These are phyloP conservation scores for Scelioninae gen. 2 DNA, from an alignment of 2,888 invertebrate species.

Conservation along the genomic window DNA sequence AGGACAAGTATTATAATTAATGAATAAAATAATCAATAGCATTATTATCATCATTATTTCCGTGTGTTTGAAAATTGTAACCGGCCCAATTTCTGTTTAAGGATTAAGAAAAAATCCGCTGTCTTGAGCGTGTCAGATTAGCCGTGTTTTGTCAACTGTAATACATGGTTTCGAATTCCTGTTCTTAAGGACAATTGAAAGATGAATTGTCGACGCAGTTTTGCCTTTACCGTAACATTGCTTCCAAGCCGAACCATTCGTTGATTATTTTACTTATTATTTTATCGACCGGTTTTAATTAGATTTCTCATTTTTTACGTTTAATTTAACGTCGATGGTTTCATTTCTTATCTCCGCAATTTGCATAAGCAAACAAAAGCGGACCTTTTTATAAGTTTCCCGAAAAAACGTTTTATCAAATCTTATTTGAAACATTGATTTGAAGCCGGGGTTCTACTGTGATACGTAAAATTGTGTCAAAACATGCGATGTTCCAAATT, in stretches of 20 bases:
- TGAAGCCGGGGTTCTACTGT: slow-evolving; percentile 5
- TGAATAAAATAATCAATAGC: slow-evolving; percentile 16
- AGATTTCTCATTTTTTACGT: slow-evolving; percentile 23
- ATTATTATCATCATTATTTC: slow-evolving; percentile 11
- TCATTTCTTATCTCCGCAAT: slow-evolving; percentile 6
- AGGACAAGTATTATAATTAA: slow-evolving; percentile 17
- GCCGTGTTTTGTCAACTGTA: too few relatives aligned
- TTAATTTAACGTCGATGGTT: slow-evolving; percentile 1
- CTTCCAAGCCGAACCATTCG: slow-evolving; percentile 9
- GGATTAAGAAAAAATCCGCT: not conserved
- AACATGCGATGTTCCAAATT: slow-evolving; percentile 41
- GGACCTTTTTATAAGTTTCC: not conserved
- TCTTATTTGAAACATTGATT: slow-evolving; percentile 13
- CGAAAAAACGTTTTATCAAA: slow-evolving; percentile 4
- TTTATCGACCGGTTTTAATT: slow-evolving; percentile 19
- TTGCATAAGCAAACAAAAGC: slow-evolving; percentile 12
- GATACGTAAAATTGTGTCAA: slow-evolving; percentile 12
- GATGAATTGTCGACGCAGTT: slow-evolving; percentile 19
- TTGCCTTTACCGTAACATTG: slow-evolving; percentile 16
- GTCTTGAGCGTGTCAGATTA: slow-evolving; percentile 20
- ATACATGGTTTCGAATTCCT: slow-evolving; percentile 23
- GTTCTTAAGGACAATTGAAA: slow-evolving; percentile 20
- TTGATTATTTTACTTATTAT: slow-evolving; percentile 13
- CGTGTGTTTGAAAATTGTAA: not conserved
- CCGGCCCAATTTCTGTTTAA: not conserved